Base-by-base conservation (phyloP, 2,888 invertebrate genomes). In the Synanthedon andrenaeformis region DNA sequence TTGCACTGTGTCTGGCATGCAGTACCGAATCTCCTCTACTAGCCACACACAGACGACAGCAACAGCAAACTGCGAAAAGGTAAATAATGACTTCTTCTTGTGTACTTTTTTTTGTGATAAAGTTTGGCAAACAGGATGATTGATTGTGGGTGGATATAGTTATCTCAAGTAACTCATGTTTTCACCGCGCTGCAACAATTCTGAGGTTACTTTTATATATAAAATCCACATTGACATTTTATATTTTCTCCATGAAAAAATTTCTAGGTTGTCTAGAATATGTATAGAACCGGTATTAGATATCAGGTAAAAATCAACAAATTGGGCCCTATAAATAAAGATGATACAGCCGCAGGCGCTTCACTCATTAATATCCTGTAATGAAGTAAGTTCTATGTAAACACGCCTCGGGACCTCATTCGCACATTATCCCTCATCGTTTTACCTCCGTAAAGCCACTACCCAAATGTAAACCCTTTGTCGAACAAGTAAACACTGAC, bases 1-100 rank as follows among this genome's bases (percentile, higher is more conserved):
- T 72, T 95, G 95, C 76, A 95, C 94, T 62, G 95, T 93, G 62
- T 92, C 92, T 41, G 93, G 93, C 51, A 92, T 95, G 94, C 94
- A 95, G 82, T 95, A 96, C 76, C 91, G 95, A 60, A 95, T 95
- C 63, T 94, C 94, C 61, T 94, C 95, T 52, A 95, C 95, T 53
- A 95, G 95, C 72, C 93, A 93, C 75, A 94, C 94, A 55, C 93
- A 93, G 78, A 95, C 95, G 11, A 95, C 95, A 62, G 94, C 95
- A 53, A 94, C 95, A 52, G 92, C 95, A 28, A 92, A 95, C 60
- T 89, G 92, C 74, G 92, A 92, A 58, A 87, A 88, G 81, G 91
- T 91, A 77, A 89, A 82, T 55, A 53, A 23, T 23, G 23, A 4
- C 5, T 23, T 4, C 23, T 23, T 5, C 23, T 23, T 3, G 3